Base-by-base conservation (phyloP, 2,113 vertebrate species). In the Arvicanthis niloticus region DNA sequence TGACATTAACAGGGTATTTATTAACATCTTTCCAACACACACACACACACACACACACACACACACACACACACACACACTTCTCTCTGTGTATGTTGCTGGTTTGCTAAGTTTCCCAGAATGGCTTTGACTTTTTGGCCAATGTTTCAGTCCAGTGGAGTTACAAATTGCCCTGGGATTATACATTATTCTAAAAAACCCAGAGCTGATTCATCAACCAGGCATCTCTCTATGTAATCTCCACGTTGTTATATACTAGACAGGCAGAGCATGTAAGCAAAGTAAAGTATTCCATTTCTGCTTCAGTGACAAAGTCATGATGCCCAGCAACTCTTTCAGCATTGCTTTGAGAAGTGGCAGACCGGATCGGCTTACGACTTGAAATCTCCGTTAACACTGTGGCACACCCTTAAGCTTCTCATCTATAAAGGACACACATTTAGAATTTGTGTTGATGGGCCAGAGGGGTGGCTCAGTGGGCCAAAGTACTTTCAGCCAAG, bases 231-330 rank as follows among this genome's bases (percentile, higher is more conserved):
- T 86, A 6, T 5, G 42, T 42, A 67, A 56, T 75, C 48, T 73
- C 21, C 91, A 56, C 73, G 37, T 65, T 60, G 5, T 82, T 91
- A 62, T 75, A 34, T 42, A 76, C 12, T 84, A 82, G 34, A 45
- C 10, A 67, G 34, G 1, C 19, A 75, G 60, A 22, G 15, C n/a
- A 62, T 88, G 34, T 75, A 76, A 93, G 62, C 37, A 90, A 88
- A 95, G 82, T 53, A 89, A 81, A 95, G 82, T 60, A 62, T 15
- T 21, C 17, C 24, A 17, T 92, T 95, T 95, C 84, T 91, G 60
- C 75, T n/a, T 88, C 19, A 77, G n/a, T 77, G 86, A 19, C 65
- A 22, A 91, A 85, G 58, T 45, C 68, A 81, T 92, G 70, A 7
- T 90, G 19, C 72, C 86, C 17, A 31, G 42, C 12, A 77, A 21